Evolutionary conservation across 1,140 invertebrate genomes (phyloP), one percentile per base, ranked within the genome.

Genomic region (Lysiphlebus fabarum): DNA sequence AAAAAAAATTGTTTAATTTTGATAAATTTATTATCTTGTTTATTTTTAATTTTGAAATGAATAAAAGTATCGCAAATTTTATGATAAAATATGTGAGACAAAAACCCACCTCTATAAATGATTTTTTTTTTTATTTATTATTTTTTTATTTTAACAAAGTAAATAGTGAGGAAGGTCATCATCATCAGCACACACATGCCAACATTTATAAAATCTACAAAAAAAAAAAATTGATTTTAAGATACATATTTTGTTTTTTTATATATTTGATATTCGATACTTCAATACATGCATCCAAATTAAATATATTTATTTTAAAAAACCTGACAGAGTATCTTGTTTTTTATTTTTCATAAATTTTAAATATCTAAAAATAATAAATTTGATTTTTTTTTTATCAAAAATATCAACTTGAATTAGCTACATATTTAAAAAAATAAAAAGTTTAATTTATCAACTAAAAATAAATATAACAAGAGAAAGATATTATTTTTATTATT

Each of bases 131-230:
- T 37, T 17, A 48, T 45, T 48, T 36, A n/a, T n/a, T 40, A 12
- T 49, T 49, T 48, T 49, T 11, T 37, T 17, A 48, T 45, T 48
- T 36, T 48, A 57, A 48, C 55, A 26, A 17, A 57, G 55, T 57
- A 57, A 57, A 49, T 12, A 45, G 55, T 57, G 55, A 49, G 55
- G 55, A 57, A 57, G 55, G 55, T 57, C 55, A 36, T 57, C 45
- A 43, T 26, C 37, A 40, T 49, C 6, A 33, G 12, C 36, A 49
- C 36, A 34, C 17, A 26, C 26, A 11, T 51, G 36, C 38, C 49
- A 51, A 26, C 17, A 26, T 26, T 26, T 26, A 41, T 41, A 41
- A 41, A 11, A 41, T 1, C 11, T 1, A 7, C 40, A 4, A 41
- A 41, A 41, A 11, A 41, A 11, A 9, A 11, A 41, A 26, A 26